Conservation (phyloP, 2,113 vertebrate genomes). For the Ctenodactylus gundi region DNA sequence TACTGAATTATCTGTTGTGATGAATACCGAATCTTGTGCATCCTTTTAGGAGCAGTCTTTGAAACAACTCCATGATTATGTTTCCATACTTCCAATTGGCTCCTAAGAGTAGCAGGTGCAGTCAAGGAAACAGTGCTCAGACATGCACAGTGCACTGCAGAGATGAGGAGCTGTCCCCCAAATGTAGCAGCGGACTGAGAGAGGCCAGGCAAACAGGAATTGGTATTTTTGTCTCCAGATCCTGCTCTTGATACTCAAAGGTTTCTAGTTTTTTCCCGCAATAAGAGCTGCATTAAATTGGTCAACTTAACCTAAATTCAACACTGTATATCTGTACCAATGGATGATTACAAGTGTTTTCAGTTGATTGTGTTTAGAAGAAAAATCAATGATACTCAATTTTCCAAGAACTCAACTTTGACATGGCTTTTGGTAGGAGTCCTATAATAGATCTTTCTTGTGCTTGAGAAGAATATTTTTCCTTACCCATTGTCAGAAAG, state of each 20-base stretch:
- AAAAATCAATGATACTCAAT: background rate
- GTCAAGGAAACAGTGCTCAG: background rate
- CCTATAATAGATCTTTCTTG: background rate
- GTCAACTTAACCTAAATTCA: background rate
- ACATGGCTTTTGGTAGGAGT: conserved; percentile 2
- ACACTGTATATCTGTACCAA: background rate
- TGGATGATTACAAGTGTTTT: background rate
- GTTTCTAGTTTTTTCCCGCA: background rate
- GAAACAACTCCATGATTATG: background rate
- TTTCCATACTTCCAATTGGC: background rate
- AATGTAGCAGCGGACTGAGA: no score
- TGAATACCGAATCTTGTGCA: background rate
- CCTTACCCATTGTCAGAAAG: background rate
- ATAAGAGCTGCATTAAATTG: background rate
- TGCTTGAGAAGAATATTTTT: conserved; percentile 11
- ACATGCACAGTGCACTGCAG: no score
- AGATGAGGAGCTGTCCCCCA: background rate
- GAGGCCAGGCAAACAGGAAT: background rate
- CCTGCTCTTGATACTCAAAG: background rate
- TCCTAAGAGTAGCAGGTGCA: background rate
- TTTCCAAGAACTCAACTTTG: conserved; percentile 16
- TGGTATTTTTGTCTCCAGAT: background rate
- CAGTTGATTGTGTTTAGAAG: background rate
- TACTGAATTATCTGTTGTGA: background rate
- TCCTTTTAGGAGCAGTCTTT: background rate